Evolutionary conservation across 1,140 invertebrate species (phyloP).

Genomic region (Apolygus lucorum): DNA sequence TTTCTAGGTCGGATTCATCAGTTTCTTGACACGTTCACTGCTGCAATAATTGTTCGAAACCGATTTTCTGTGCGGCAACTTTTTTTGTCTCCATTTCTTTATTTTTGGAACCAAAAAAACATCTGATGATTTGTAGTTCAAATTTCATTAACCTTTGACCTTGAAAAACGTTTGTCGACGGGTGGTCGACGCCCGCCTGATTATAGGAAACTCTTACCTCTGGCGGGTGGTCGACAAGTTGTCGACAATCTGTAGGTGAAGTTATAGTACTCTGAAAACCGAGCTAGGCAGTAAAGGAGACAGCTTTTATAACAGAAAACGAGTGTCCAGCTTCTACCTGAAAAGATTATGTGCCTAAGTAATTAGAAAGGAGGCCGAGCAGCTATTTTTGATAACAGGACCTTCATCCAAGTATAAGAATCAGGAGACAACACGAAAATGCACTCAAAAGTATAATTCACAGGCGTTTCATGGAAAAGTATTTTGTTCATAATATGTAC

Average conservation of each 20-base stretch:
- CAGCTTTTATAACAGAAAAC: slow-evolving; percentile 11
- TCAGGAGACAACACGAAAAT: slow-evolving; percentile 11
- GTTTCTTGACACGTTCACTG: too few relatives aligned
- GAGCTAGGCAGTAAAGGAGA: slow-evolving; percentile 6
- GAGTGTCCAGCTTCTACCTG: slow-evolving; percentile 12
- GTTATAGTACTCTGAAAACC: slow-evolving; percentile 11
- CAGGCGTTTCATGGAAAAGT: neutral
- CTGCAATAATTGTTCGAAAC: slow-evolving; percentile 1
- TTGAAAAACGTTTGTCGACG: slow-evolving; percentile 10
- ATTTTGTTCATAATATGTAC: neutral
- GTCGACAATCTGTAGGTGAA: slow-evolving; percentile 7
- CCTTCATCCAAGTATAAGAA: slow-evolving; percentile 6
- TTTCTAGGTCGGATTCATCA: too few relatives aligned
- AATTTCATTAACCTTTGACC: slow-evolving; percentile 16
- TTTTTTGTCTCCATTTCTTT: slow-evolving; percentile 15
- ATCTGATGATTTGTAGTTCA: slow-evolving; percentile 8
- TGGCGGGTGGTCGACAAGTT: slow-evolving; percentile 12
- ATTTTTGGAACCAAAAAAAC: slow-evolving; percentile 8
- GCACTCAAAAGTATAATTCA: neutral
- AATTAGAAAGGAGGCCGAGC: slow-evolving; percentile 7
- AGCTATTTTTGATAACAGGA: slow-evolving; percentile 2
- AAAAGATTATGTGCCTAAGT: slow-evolving; percentile 11
- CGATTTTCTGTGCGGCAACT: slow-evolving; percentile 12
- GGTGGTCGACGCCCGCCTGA: slow-evolving; percentile 14
- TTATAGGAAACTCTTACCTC: slow-evolving; percentile 8